Evolutionary conservation across 2,888 invertebrate genomes (phyloP).

Genomic region (Creontiades dilutus): DNA sequence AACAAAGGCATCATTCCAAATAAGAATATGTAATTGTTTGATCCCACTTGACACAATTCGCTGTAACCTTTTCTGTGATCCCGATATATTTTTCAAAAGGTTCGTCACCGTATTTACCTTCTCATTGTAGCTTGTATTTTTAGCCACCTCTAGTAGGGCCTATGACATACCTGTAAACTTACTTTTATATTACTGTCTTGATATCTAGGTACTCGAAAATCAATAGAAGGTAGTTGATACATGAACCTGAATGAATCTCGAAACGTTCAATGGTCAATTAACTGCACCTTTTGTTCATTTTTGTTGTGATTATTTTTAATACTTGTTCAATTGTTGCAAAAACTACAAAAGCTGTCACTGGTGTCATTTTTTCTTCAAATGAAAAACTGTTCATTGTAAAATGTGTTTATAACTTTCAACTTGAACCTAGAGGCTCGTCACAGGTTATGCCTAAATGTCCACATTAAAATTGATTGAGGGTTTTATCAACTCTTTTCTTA

Average conservation of each 20-base stretch:
- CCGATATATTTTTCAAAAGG: conserved; percentile 17
- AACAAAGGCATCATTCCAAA: conserved; percentile 27
- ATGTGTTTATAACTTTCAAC: too few species aligned
- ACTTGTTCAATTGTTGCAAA: too few species aligned
- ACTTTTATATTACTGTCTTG: not conserved
- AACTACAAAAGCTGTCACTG: too few species aligned
- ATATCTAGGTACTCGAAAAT: not conserved
- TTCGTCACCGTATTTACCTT: not conserved
- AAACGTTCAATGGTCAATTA: too few species aligned
- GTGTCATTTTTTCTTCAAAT: too few species aligned
- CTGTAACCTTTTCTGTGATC: conserved; percentile 59
- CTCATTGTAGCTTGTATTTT: conserved; percentile 38
- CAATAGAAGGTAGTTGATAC: conserved; percentile 3
- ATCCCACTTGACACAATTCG: conserved; percentile 17
- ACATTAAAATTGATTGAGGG: too few species aligned
- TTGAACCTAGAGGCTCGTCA: too few species aligned
- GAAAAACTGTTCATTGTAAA: too few species aligned
- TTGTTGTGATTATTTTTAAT: too few species aligned
- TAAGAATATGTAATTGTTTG: conserved; percentile 5
- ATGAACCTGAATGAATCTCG: not conserved
- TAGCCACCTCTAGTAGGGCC: not conserved
- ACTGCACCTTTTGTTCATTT: too few species aligned
- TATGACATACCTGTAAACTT: conserved; percentile 3
- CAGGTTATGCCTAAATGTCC: too few species aligned
- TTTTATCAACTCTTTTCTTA: too few species aligned